Evolutionary conservation across 2,888 invertebrate species (phyloP).

Genomic region (Synergus laeviventris): DNA sequence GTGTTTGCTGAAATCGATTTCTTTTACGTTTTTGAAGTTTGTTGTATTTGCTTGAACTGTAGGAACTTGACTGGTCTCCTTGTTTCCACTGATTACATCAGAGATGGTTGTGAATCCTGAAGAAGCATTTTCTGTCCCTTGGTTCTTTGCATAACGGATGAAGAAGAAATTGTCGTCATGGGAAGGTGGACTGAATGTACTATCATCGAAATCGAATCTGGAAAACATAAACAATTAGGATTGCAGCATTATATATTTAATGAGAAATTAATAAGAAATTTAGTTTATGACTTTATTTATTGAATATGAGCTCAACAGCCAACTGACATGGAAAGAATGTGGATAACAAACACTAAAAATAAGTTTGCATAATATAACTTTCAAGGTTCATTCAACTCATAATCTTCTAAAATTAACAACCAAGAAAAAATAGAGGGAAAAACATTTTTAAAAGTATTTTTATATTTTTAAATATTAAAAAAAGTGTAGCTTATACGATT

Average conservation of each 20-base stretch:
- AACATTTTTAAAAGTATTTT: too few species aligned
- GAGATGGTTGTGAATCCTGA: conserved; percentile 65
- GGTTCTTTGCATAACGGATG: conserved; percentile 78
- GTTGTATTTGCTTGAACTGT: conserved; percentile 47
- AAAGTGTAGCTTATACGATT: too few species aligned
- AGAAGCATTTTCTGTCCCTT: conserved; percentile 50
- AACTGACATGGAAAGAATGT: not conserved
- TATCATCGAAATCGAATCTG: conserved; percentile 80
- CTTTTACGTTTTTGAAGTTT: conserved; percentile 49
- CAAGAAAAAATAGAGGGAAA: not conserved
- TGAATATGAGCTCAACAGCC: too few species aligned
- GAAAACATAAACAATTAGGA: conserved; percentile 50
- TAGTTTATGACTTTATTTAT: too few species aligned
- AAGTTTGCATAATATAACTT: conserved; percentile 1
- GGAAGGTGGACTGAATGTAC: conserved; percentile 83
- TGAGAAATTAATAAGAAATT: not conserved
- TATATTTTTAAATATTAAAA: too few species aligned
- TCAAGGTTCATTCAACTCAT: not conserved
- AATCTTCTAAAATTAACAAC: not conserved
- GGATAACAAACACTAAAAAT: not conserved
- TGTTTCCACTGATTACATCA: conserved; percentile 61
- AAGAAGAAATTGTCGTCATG: conserved; percentile 86
- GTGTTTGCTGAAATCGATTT: conserved; percentile 80
- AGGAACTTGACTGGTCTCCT: conserved; percentile 45
- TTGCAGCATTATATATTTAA: not conserved